Percentiles rank a stretch among this genome's conserved stretches.
Evolutionary conservation across 2,113 vertebrate species (phyloP).

Genomic region (Machaerirhynchus nigripectus): DNA sequence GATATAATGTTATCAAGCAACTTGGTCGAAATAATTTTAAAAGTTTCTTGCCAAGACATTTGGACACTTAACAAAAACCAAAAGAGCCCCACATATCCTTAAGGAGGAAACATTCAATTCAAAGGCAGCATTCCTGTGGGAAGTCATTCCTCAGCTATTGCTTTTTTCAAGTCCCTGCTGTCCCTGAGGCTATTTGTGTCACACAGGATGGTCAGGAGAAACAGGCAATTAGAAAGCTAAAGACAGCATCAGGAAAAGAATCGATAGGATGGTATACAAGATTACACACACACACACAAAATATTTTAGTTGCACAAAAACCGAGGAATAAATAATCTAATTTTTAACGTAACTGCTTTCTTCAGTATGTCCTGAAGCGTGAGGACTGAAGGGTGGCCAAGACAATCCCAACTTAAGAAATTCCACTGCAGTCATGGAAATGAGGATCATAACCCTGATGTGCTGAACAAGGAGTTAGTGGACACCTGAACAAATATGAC

Average conservation of each 20-base stretch:
- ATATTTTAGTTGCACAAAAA: background rate
- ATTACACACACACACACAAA: background rate
- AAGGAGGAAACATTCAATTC: background rate
- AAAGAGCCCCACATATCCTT: background rate
- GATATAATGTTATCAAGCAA: background rate
- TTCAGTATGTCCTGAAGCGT: background rate
- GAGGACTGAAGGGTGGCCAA: background rate
- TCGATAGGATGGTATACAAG: accelerated
- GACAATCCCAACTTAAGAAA: background rate
- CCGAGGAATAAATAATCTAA: background rate
- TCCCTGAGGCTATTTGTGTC: background rate
- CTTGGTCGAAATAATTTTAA: background rate
- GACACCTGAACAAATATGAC: background rate
- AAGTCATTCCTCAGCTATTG: background rate
- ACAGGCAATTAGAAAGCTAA: background rate
- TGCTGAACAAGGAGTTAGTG: background rate
- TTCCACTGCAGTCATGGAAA: background rate
- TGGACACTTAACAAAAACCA: background rate
- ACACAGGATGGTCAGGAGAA: background rate
- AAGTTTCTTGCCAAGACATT: background rate
- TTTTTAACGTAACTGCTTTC: background rate
- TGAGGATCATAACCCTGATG: background rate
- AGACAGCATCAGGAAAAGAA: background rate
- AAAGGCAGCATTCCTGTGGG: background rate
- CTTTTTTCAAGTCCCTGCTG: background rate